Evolutionary conservation across 1,140 invertebrate genomes (phyloP), one percentile per base, ranked within the genome.

Genomic region (Globodera ellingtonae): DNA sequence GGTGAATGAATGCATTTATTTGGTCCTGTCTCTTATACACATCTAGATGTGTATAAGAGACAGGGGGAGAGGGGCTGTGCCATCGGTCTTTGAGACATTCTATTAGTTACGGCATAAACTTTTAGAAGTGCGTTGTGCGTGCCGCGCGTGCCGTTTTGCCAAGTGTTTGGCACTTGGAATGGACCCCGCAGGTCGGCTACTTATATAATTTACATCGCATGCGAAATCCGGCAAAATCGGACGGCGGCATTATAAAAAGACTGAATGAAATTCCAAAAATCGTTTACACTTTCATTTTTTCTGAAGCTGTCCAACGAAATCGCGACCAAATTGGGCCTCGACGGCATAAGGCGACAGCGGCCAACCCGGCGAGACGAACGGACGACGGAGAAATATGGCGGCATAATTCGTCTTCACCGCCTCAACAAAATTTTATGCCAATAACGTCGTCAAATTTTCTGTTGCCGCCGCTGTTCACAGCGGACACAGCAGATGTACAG

Each of bases 81-180:
- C 24, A 24, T 24, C n/a, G 24, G 24, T 24, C 24, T 24, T 24
- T 24, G 24, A 24, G 24, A 24, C 24, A 24, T 35, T 35, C 35
- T 35, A 35, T 35, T 35, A 35, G 35, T 35, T 35, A 35, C 35
- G 35, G 35, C 35, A 35, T 3, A 35, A 35, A 35, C 47, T 80
- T 78, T 69, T 24, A 81, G 80, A 82, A 50, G 72, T 82, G 10
- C 67, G 81, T 15, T 82, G 81, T 73, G 70, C 77, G 62, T 82
- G 81, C 50, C 70, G 81, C 24, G 72, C 80, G 4, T 82, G 81
- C 52, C 81, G 81, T 10, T 69, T 82, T 10, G 70, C 67, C 8
- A 79, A 79, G 13, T 82, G 81, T 70, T 50, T 62, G 18, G 65
- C 77, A 59, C 56, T 82, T n/a, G 81, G 81, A 13, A 80, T 82